Conservation (phyloP, 2,113 vertebrate genomes). For the Cottus gobio region DNA sequence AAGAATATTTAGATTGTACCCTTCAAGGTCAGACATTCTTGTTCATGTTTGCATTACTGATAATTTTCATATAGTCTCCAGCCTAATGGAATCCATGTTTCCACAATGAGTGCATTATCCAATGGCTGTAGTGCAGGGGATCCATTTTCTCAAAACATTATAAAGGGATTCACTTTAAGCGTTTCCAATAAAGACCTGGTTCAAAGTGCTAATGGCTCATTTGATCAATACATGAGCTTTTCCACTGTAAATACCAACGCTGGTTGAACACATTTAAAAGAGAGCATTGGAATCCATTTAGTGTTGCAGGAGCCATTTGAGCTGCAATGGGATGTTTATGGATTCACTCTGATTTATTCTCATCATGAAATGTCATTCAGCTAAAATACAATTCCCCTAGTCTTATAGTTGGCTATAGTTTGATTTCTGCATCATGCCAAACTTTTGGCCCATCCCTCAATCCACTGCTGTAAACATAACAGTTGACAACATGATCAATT, state of each 20-base stretch:
- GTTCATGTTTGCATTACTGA: conserved; percentile 51
- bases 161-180: conserved; percentile 62
- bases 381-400: not conserved
- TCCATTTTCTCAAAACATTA: conserved; percentile 73
- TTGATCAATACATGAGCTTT: conserved; percentile 73
- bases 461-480: not conserved
- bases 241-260: conserved; percentile 45
- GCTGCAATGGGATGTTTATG: conserved; percentile 27
- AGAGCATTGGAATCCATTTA: conserved; percentile 59
- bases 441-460: not conserved
- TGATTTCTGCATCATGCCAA: not conserved
- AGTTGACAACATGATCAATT: not conserved
- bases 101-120: conserved; percentile 56
- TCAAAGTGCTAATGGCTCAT: conserved; percentile 70
- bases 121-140: conserved; percentile 18
- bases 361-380: not conserved
- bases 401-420: not conserved
- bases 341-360: conserved; percentile 4
- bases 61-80: conserved; percentile 29
- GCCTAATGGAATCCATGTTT: conserved; percentile 62
- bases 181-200: conserved; percentile 64
- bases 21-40: conserved; percentile 33
- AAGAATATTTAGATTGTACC: conserved; percentile 2
- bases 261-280: conserved; percentile 43
- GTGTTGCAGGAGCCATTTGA: conserved; percentile 41